Evolutionary conservation across 2,113 vertebrate genomes (phyloP), one percentile per base, ranked within the genome.

Genomic region (Passerina amoena): DNA sequence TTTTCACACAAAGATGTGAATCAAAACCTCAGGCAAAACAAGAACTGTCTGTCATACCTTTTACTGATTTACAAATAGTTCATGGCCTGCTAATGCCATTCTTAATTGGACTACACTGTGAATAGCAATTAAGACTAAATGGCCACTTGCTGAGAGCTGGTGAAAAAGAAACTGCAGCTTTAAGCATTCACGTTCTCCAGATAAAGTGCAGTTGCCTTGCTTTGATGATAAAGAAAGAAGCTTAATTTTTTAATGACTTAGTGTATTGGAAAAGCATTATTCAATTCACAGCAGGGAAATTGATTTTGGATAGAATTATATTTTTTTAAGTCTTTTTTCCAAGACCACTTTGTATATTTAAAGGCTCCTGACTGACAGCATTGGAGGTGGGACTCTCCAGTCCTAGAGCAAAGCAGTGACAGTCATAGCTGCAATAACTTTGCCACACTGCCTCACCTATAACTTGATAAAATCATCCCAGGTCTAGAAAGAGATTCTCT

Each of bases 41-140:
- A 95, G 77, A 69, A 73, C 88, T 94, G 87, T 92, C 95, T 97
- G 70, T 94, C 83, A 59, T 97, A 98, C 93, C 96, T 98, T 97
- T 97, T 97, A 97, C 42, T 45, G 86, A 96, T 97, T 96, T 98
- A 98, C 96, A 97, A 97, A 97, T 96, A 97, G 96, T 94, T 95
- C 71, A 97, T 96, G 91, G 84, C 84, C 93, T 91, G 86, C 59
- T 95, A 94, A 96, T 95, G 91, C 87, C 80, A 30, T 90, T 97
- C 95, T 97, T 98, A 98, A 98, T 98, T 97, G 97, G 97, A 94
- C 96, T 96, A 90, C 71, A 86, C 94, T 96, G 95, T 94, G 97
- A 97, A 77, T 73, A 96, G 92, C 96, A 98, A 97, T 98, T 98
- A 98, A 97, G 93, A 81, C 92, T 98, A 98, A 98, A 97, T 47